These are phyloP conservation scores for Toxotes lorentzi DNA, from an alignment of 2,797 vertebrate genomes.

Conservation along the genomic window DNA sequence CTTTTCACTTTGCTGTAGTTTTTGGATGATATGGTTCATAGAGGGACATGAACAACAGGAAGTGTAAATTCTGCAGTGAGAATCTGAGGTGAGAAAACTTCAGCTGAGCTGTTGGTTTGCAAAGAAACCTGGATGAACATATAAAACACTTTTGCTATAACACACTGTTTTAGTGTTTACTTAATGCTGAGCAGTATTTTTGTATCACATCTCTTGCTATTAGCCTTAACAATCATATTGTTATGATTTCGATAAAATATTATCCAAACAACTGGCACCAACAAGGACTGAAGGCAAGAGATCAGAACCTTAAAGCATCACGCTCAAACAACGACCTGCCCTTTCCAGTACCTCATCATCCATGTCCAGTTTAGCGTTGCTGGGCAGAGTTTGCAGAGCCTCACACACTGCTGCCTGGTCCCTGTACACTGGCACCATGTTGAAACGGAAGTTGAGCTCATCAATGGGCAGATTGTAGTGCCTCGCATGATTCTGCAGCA, in stretches of 20 bases:
- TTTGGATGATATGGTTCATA: background rate
- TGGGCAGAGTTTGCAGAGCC: conserved; percentile 74
- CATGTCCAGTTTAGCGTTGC: conserved; percentile 80
- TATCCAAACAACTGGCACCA: background rate
- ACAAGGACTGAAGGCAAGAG: background rate
- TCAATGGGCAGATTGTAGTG: conserved; percentile 90
- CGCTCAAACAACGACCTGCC: background rate
- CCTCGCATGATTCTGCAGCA: conserved; percentile 90
- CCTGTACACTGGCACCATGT: conserved; percentile 83
- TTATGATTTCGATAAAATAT: background rate
- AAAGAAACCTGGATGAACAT: too few species aligned
- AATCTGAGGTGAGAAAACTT: background rate
- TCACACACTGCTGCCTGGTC: conserved; percentile 85
- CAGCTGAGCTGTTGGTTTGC: background rate
- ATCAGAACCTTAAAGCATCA: background rate
- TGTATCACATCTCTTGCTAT: background rate
- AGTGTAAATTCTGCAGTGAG: background rate
- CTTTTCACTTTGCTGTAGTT: background rate
- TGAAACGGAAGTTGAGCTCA: conserved; percentile 89
- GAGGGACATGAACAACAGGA: background rate
- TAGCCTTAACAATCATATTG: background rate
- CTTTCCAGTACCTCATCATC: conserved; percentile 82
- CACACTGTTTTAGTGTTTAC: background rate
- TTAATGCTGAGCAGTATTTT: background rate
- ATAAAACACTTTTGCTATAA: too few species aligned